These are phyloP conservation scores for Chelonus formosanus DNA, from an alignment of 2,888 invertebrate species.

Conservation along the genomic window DNA sequence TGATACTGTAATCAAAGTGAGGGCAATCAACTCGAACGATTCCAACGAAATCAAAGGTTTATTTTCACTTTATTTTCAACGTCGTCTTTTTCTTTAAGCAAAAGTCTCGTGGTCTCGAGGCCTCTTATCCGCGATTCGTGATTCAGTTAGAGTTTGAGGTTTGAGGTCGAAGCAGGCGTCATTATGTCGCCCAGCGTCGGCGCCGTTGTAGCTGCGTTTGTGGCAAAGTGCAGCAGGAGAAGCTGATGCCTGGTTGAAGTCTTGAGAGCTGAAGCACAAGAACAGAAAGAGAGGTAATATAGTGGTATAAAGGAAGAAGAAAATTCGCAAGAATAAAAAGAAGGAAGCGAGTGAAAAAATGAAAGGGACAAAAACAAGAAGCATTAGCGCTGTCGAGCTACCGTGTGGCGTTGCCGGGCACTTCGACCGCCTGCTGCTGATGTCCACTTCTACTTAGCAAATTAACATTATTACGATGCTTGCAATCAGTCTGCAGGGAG, in stretches of 20 bases:
- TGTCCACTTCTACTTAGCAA: conserved; percentile 60
- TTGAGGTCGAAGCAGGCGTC: conserved; percentile 56
- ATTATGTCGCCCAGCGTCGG: conserved; percentile 56
- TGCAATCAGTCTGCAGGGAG: conserved; percentile 39
- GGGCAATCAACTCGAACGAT: too few relatives aligned
- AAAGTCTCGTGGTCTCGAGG: conserved; percentile 22
- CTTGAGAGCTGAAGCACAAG: conserved; percentile 25
- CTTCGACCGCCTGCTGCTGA: conserved; percentile 39
- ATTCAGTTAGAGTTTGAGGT: conserved; percentile 61
- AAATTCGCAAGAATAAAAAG: conserved; percentile 28
- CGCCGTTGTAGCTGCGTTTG: conserved; percentile 42
- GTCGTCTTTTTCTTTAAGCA: conserved; percentile 7
- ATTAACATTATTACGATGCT: conserved; percentile 59
- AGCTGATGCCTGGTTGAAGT: conserved; percentile 2
- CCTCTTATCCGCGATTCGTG: conserved; percentile 41
- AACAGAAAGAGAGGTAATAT: conserved; percentile 10
- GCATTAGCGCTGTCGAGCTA: conserved; percentile 58
- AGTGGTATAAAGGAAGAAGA: conserved; percentile 22
- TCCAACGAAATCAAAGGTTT: too few relatives aligned
- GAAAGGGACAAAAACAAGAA: conserved; percentile 48
- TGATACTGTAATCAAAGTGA: too few relatives aligned
- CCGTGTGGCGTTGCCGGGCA: conserved; percentile 37
- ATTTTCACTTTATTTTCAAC: conserved; percentile 6
- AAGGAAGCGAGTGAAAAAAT: conserved; percentile 30
- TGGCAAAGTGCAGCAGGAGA: conserved; percentile 42